Conservation (phyloP, 2,113 vertebrate species). For the Bos indicus region DNA sequence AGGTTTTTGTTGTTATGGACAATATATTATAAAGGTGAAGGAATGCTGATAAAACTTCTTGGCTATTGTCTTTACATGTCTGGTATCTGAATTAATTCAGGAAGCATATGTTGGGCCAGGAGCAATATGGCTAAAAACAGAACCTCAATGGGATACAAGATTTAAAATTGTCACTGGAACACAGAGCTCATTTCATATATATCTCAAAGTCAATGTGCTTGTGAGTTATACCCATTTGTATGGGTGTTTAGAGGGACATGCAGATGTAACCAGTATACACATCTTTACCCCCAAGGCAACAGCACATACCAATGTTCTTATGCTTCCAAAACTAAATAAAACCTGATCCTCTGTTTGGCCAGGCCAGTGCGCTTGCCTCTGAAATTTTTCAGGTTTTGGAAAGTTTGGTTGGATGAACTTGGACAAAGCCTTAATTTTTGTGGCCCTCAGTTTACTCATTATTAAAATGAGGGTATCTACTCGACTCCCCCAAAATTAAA, state of each 20-base stretch:
- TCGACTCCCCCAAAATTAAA: neutral
- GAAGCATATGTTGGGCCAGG: neutral
- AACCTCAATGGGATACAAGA: neutral
- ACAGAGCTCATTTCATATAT: constrained; percentile 19
- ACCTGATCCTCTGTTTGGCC: neutral
- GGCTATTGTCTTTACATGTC: neutral
- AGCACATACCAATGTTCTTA: constrained; percentile 9
- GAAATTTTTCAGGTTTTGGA: constrained; percentile 13
- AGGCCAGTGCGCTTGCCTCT: neutral
- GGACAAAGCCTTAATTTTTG: neutral
- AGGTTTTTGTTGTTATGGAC: neutral
- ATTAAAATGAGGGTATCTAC: neutral
- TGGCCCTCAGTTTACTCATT: neutral
- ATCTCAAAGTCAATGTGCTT: constrained; percentile 28
- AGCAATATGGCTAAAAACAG: constrained; percentile 20
- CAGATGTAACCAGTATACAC: constrained; percentile 33
- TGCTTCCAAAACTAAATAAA: constrained; percentile 25
- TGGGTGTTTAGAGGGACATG: neutral
- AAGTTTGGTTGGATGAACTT: neutral
- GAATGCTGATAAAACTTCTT: neutral
- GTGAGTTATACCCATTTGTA: neutral
- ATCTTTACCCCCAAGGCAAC: constrained; percentile 18
- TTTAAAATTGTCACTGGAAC: constrained; percentile 31
- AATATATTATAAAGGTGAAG: neutral
- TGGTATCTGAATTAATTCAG: neutral